phyloP scores from a whole-genome alignment of 2,113 vertebrate genomes.

The Phasianus colchicus region DNA sequence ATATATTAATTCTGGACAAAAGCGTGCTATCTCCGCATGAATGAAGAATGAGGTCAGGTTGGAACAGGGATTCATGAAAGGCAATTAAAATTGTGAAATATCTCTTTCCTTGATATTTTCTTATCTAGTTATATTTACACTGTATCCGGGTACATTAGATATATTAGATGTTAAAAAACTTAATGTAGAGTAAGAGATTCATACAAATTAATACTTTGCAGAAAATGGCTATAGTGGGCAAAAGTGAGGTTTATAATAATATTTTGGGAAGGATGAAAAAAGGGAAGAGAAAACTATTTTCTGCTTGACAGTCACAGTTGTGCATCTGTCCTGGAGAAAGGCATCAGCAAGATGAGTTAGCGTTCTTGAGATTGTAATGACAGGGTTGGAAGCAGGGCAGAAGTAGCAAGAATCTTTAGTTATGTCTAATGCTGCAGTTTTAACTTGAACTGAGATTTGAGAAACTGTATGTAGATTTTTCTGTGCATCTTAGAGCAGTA shows the following conservation, averaged over 20 bases:
- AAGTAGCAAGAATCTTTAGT: not conserved
- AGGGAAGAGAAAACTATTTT: not conserved
- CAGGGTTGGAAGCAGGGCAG: not conserved
- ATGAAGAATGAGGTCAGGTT: not conserved
- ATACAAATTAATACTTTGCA: not conserved
- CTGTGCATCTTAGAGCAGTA: not conserved
- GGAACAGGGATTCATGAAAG: not conserved
- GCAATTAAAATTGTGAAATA: not conserved
- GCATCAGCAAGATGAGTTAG: not conserved
- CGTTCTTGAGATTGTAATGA: not conserved
- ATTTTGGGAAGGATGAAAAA: not conserved
- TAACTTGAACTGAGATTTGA: not conserved
- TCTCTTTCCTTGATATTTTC: not conserved
- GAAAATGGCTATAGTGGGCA: not conserved
- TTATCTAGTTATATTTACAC: not conserved
- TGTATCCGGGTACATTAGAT: fast-evolving
- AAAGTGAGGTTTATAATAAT: not conserved
- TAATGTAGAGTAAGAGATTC: not conserved
- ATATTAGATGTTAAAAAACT: not conserved
- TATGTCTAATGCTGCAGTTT: fast-evolving
- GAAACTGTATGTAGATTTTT: not conserved
- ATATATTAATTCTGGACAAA: not conserved
- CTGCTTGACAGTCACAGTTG: not conserved
- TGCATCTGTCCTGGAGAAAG: not conserved
- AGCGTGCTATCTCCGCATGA: not conserved